Evolutionary conservation across 2,113 vertebrate genomes (phyloP).

Genomic region (Petrocephalus zakoni): DNA sequence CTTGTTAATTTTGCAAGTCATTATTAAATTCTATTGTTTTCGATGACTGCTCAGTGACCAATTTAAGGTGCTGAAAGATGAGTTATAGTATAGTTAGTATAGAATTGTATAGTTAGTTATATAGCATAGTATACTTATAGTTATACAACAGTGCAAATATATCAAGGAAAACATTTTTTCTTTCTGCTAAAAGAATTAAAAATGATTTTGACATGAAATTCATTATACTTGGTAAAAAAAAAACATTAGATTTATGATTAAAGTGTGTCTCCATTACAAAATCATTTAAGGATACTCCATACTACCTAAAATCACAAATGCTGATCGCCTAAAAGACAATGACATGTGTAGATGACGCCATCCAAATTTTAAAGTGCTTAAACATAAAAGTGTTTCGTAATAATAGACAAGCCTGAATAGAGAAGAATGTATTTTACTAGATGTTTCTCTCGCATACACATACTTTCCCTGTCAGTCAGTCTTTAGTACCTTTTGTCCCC

Average conservation of each 20-base stretch:
- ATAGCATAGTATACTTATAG: too few relatives aligned
- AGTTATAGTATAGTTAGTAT: neutral
- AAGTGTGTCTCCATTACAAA: neutral
- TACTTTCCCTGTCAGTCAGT: neutral
- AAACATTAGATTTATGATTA: neutral
- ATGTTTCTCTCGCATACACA: neutral
- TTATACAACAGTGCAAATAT: neutral
- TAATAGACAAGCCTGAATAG: neutral
- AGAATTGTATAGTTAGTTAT: too few relatives aligned
- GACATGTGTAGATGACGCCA: neutral
- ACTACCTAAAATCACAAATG: neutral
- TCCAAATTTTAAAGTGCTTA: neutral
- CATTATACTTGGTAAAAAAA: neutral
- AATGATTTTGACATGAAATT: neutral
- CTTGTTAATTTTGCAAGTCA: neutral
- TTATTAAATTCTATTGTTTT: neutral
- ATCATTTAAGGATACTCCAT: neutral
- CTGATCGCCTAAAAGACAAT: neutral
- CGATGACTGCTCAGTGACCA: neutral
- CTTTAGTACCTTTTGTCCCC: neutral
- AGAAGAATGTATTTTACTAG: neutral
- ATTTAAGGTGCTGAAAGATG: neutral
- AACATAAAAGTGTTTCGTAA: neutral
- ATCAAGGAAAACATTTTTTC: neutral
- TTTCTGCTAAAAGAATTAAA: neutral